Base-by-base conservation (phyloP, 2,113 vertebrate genomes). In the Lasiurus borealis region DNA sequence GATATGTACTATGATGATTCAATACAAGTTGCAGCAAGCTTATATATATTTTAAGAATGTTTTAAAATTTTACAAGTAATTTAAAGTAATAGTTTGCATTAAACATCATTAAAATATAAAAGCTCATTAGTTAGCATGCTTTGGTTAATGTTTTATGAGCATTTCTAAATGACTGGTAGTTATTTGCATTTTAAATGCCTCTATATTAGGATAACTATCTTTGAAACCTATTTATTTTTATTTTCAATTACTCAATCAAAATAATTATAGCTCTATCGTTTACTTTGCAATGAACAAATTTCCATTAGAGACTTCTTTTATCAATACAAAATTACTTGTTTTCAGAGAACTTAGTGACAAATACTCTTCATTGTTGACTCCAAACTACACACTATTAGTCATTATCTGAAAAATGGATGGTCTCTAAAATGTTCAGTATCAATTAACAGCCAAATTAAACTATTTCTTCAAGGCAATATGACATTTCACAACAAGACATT, bases 371-470 rank as follows among this genome's bases (percentile, higher is more conserved):
- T 50, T n/a, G 2, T 68, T 96, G 73, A 93, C 88, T 95, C 75
- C 87, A 84, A 96, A 93, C 72, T 89, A 62, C 72, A 78, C 78
- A 88, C 73, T 34, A 78, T 68, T 97, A 34, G 59, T 96, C 66
- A 93, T 97, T 86, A 97, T 75, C 88, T 69, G 29, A 77, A 89
- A 96, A 90, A 93, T 85, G 69, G 72, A 93, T 88, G 85, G 85
- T 57, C 77, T 95, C 68, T 91, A 96, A 96, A 95, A 97, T 34
- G 48, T 87, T 91, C 68, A 97, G 83, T 78, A 19, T 34, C 87
- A 95, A 93, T 96, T 97, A 97, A 94, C 80, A 96, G 2, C 13
- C 93, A 97, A 97, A 96, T 96, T 81, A 95, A 90, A 95, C 52
- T 46, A 31, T 83, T 91, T 96, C 84, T 95, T 92, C n/a, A 96